Base-by-base conservation (phyloP, 2,888 invertebrate species). In the Parasteatoda lunata region DNA sequence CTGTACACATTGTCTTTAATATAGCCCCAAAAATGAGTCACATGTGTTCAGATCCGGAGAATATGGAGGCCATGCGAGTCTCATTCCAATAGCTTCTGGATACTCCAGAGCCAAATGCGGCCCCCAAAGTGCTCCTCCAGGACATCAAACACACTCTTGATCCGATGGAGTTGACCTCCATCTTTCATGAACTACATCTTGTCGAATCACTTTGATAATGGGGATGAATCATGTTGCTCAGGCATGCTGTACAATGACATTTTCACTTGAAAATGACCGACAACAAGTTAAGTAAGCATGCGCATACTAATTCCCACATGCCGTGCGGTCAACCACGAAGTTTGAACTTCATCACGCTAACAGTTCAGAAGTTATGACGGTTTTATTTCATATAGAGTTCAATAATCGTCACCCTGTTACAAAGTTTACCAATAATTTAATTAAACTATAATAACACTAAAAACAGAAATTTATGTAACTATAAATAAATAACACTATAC, bases 341-440 rank as follows among this genome's bases (percentile, higher is more conserved):
- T 69, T 69, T 45, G 69, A 69, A 69, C 65, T 6, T 45, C 70
- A 70, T 70, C 47, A 45, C 4, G 6, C 70, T 47, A 70, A 70
- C 70, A 4, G 1, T 66, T 66, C 66, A 0, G 66, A 66, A 66
- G 66, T 47, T 45, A 70, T 70, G 70, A 47, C 9, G 70, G 7
- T 70, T 70, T 70, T 70, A 45, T 70, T 45, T 47, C 70, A 70
- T 70, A 47, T 70, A 70, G 30, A 30, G 45, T 70, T 70, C 47
- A 70, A 70, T 47, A 70, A 69, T 45, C 47, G 70, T 70, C 70
- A 9, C 4, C 70, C 70, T 70, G 47, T 9, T 0, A 5, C 11
- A 66, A 66, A 30, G 30, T 30, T 30, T 30, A 30, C 30, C 30
- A 30, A 30, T 30, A 30, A 30, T 30, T 30, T 30, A 30, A 30